Evolutionary conservation across 2,888 invertebrate genomes (phyloP), one percentile per base, ranked within the genome.

Genomic region (Galerucella calmariensis): DNA sequence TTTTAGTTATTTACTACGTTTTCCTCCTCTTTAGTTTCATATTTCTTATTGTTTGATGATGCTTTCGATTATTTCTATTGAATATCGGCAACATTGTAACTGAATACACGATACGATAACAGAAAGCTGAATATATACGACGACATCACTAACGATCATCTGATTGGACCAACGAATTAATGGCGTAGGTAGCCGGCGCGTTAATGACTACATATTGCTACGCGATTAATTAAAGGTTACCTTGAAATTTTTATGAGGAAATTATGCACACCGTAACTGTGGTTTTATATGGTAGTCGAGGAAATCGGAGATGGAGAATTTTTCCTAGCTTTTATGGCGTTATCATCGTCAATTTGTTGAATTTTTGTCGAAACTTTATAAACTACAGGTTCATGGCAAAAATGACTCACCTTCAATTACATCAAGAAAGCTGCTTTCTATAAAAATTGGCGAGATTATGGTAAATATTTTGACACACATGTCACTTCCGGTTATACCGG

Each of bases 71-170:
- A 12, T 24, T 20, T n/a, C 20, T 2, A 8, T 16, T 16, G 3
- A 9, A 56, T 46, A 44, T 68, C 41, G 74, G 70, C 74, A 74
- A 74, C 74, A 27, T 11, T 16, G 74, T 67, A 16, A 14, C 65
- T 16, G 44, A 20, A 44, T 71, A 74, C 61, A 62, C 51, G 71
- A 65, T 67, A 75, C 76, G 79, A 80, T 81, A 80, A 79, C 79
- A 76, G 48, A 68, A 69, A 63, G 73, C 78, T 69, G 78, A 77
- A 81, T 80, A 79, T 79, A 79, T 79, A 80, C 74, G 79, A 74
- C 75, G 78, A 78, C 79, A 80, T 75, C 77, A 75, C 78, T 80
- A 81, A 81, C 81, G 81, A 80, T 81, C 79, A 81, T 80, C 81
- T 79, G 81, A 81, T 81, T 78, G 78, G 70, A 74, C 71, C 70